Evolutionary conservation across 2,888 invertebrate species (phyloP), one percentile per base, ranked within the genome.

Genomic region (Sthenelais limicola): DNA sequence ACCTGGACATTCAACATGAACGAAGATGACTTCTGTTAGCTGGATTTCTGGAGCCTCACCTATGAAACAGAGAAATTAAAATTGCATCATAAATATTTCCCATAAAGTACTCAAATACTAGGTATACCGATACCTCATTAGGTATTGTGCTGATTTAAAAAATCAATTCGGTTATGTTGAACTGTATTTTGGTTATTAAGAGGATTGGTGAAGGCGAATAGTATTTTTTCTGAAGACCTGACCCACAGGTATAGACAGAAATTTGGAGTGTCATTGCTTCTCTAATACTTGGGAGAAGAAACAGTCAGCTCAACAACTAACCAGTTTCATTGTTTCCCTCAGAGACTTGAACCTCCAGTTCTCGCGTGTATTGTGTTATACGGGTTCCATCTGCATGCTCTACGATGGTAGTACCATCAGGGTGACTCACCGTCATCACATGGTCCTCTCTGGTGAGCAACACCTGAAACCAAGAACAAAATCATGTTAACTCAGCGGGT

Each of bases 371-470:
- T 18, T 35, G 43, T 21, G 86, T 88, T 68, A 88, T 86, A 24
- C 88, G 78, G 3, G 88, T 88, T 18, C 87, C 87, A 76, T 88
- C 88, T n/a, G 80, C 80, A 77, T 87, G 87, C 72, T 88, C 87
- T 33, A 86, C 84, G n/a, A 87, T 80, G 3, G 81, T 83, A 26
- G 82, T 83, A 30, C 86, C 87, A 78, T 86, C 85, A 0, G 87
- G 85, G 74, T 85, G 84, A 58, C 82, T 81, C 0, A 88, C 83
- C 7, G 82, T 83, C 68, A 86, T 81, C 49, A 86, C 85, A 77
- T 84, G 83, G 77, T 88, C 88, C 77, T 87, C 87, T 67, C 88
- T 77, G 0, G 85, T 86, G 28, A 83, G 77, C 84, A 88, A 82
- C 0, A 81, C 78, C 87, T 88, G 77, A 9, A 77, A n/a, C n/a